Conservation (phyloP, 2,113 vertebrate genomes). For the Chamaetylas fuelleborni region DNA sequence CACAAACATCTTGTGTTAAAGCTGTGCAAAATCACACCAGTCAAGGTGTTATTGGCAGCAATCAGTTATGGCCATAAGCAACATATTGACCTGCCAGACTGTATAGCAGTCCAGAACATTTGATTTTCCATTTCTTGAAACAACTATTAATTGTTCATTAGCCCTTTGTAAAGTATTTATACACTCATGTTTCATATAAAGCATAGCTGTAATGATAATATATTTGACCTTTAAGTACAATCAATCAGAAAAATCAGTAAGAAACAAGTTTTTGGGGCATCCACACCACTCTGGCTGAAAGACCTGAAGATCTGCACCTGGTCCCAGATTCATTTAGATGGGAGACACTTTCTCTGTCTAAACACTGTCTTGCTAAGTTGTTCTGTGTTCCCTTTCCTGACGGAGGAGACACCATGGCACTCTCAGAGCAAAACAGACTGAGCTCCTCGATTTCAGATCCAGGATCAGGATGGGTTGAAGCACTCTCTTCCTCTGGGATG, state of each 20-base stretch:
- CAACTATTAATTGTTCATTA: conserved; percentile 23
- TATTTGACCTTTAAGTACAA: background rate
- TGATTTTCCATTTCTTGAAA: conserved; percentile 7
- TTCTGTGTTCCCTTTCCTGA: background rate
- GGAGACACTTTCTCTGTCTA: background rate
- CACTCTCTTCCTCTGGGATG: background rate
- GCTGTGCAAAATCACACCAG: background rate
- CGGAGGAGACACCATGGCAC: background rate
- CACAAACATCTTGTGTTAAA: background rate
- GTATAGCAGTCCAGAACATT: background rate
- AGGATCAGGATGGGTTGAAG: background rate
- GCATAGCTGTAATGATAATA: background rate
- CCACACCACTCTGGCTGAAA: background rate
- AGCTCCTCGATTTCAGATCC: background rate
- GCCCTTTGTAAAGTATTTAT: conserved; percentile 9
- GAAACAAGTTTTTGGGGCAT: background rate
- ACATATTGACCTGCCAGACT: background rate
- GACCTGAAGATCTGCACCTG: background rate
- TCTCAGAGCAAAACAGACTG: background rate
- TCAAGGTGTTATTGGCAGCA: background rate
- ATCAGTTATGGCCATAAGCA: background rate
- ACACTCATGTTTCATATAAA: background rate
- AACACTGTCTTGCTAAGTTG: background rate
- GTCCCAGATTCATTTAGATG: background rate
- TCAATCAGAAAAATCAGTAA: background rate